Percentiles rank a stretch among this genome's conserved stretches.
Conservation (phyloP, 1,140 invertebrate genomes). For the Belonocnema kinseyi region DNA sequence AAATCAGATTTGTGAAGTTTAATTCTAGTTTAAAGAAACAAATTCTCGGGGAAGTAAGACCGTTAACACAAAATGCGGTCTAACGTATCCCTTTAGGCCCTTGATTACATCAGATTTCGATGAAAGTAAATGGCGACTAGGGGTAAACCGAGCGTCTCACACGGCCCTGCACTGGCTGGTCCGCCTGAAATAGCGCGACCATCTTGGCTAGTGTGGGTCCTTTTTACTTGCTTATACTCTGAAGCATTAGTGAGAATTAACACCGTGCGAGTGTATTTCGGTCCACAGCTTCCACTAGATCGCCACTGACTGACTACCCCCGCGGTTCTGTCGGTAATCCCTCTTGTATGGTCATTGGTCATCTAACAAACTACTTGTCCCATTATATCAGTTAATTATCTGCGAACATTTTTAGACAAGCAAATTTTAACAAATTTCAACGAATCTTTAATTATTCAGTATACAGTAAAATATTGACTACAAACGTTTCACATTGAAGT, state of each 20-base stretch:
- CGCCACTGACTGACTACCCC: conserved; percentile 51
- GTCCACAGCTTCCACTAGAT: conserved; percentile 64
- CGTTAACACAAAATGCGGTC: neutral
- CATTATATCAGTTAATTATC: no score
- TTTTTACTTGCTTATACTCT: conserved; percentile 51
- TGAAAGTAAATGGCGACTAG: conserved; percentile 42
- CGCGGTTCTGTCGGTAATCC: conserved; percentile 25
- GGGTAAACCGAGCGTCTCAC: conserved; percentile 50
- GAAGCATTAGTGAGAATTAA: conserved; percentile 61
- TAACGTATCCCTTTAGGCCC: no score
- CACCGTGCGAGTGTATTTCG: conserved; percentile 68
- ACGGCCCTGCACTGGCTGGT: conserved; percentile 66
- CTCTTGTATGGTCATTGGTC: neutral
- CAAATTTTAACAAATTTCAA: no score
- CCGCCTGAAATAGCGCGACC: conserved; percentile 70
- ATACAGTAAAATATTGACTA: no score
- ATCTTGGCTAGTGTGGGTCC: conserved; percentile 58
- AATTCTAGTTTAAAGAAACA: no score
- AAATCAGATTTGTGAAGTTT: no score
- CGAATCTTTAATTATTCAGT: no score
- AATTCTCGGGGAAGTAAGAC: neutral
- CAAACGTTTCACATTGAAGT: no score
- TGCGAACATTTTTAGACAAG: no score
- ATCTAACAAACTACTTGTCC: neutral
- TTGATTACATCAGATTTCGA: neutral